phyloP scores from a whole-genome alignment of 2,113 vertebrate species.

The Chunga burmeisteri region DNA sequence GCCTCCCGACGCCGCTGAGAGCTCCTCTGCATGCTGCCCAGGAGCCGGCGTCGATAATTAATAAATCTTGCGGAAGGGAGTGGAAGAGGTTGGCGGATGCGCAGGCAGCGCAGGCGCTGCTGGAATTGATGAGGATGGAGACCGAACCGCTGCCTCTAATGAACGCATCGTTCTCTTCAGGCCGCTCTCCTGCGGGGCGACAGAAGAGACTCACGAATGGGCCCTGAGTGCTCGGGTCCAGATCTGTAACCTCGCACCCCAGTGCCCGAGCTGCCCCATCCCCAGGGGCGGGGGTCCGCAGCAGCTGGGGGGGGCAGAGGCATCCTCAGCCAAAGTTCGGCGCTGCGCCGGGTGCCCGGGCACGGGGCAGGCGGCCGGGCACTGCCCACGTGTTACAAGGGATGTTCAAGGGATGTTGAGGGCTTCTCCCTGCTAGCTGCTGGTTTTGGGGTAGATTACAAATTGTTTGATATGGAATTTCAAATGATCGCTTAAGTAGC shows the following conservation, averaged over 20 bases:
- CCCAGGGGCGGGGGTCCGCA: neutral
- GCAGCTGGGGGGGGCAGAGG: neutral
- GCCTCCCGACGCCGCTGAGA: neutral
- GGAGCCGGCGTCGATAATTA: constrained; percentile 23
- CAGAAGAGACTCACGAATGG: neutral
- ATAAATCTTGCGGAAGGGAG: constrained; percentile 55
- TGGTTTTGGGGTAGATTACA: neutral
- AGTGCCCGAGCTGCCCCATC: neutral
- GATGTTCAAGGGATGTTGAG: neutral
- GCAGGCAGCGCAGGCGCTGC: neutral
- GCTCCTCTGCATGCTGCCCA: neutral
- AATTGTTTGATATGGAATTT: constrained; percentile 54
- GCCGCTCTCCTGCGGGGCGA: neutral
- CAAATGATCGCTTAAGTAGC: constrained; percentile 55
- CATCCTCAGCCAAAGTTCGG: neutral
- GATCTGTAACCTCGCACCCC: neutral
- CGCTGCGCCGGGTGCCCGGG: accelerated
- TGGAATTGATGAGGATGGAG: constrained; percentile 19
- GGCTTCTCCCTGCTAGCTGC: neutral
- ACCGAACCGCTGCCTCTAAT: neutral
- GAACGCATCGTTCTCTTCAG: constrained; percentile 21
- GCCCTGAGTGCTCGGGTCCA: constrained; percentile 14
- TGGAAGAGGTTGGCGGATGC: neutral
- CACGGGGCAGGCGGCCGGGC: too few relatives aligned
- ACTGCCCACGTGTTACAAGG: neutral